A percentile compares a stretch with the other conserved stretches of the same genome.
phyloP scores from a whole-genome alignment of 2,888 invertebrate genomes.

The Drosophila engyochracea region DNA sequence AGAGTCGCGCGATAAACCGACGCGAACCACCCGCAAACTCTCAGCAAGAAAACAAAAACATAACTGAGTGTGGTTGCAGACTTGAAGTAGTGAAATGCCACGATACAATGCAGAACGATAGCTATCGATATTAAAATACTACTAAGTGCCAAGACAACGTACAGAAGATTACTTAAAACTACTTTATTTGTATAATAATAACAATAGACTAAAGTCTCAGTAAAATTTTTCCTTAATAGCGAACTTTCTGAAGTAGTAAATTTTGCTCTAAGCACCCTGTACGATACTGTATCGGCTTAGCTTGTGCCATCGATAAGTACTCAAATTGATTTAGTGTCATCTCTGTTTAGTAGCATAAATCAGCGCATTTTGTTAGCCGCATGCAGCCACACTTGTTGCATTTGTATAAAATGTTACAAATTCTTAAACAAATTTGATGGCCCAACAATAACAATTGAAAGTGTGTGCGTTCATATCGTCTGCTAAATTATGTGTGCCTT shows the following conservation, averaged over 20 bases:
- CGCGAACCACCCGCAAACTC: conserved; percentile 21
- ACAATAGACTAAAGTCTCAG: not conserved
- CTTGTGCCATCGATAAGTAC: conserved; percentile 21
- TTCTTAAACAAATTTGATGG: conserved; percentile 60
- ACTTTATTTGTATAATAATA: not conserved
- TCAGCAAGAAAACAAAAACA: conserved; percentile 64
- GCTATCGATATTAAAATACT: conserved; percentile 11
- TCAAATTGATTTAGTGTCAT: conserved; percentile 3
- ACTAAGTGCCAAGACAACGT: not conserved
- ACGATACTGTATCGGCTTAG: not conserved
- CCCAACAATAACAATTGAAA: conserved; percentile 34
- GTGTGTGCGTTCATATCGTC: conserved; percentile 44
- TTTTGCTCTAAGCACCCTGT: not conserved
- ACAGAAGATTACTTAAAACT: not conserved
- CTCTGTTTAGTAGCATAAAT: conserved; percentile 30
- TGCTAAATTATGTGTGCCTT: conserved; percentile 56
- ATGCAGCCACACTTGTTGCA: conserved; percentile 60
- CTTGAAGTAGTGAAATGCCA: conserved; percentile 12
- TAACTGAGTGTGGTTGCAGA: conserved; percentile 48
- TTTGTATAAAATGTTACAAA: conserved; percentile 61
- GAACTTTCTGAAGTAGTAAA: not conserved
- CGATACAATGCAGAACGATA: not conserved
- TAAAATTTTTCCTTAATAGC: not conserved
- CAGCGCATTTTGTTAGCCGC: conserved; percentile 41
- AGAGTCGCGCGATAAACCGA: conserved; percentile 32